Percentiles rank a stretch among this genome's conserved stretches.
phyloP scores from a whole-genome alignment of 2,113 vertebrate genomes.

The Crypturellus undulatus region DNA sequence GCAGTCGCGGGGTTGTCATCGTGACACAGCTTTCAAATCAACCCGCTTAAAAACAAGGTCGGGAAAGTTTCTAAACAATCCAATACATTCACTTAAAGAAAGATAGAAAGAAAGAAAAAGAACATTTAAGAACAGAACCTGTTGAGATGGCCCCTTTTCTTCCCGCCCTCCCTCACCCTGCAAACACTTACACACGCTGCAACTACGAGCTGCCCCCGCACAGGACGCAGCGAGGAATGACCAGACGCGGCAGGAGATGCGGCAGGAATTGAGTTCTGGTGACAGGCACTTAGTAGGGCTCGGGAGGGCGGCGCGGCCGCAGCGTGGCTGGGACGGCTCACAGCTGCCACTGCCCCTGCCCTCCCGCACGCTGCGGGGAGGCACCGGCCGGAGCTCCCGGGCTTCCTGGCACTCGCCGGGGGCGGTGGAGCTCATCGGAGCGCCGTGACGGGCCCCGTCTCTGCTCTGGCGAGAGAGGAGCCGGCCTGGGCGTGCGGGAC shows the following conservation, averaged over 20 bases:
- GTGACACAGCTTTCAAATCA: constrained; percentile 7
- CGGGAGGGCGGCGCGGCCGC: constrained; percentile 49
- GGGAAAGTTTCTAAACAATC: constrained; percentile 59
- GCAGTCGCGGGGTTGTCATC: neutral
- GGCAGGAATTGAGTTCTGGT: constrained; percentile 67
- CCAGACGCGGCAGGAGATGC: constrained; percentile 56
- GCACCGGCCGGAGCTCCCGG: neutral
- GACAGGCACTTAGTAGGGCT: constrained; percentile 78
- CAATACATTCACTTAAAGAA: constrained; percentile 67
- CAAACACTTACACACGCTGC: constrained; percentile 62
- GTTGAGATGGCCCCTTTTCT: constrained; percentile 41
- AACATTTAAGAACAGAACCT: constrained; percentile 49
- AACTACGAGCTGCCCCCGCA: constrained; percentile 56
- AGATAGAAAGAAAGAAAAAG: neutral
- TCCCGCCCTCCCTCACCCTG: constrained; percentile 58
- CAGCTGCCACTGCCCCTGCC: neutral
- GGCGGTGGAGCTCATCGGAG: neutral
- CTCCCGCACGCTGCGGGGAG: neutral
- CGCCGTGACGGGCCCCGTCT: accelerated
- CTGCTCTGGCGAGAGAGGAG: neutral
- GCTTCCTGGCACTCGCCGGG: neutral
- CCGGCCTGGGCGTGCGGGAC: too few relatives aligned
- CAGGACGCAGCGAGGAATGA: constrained; percentile 31
- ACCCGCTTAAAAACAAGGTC: constrained; percentile 58
- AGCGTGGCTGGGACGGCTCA: neutral